Evolutionary conservation across 2,797 vertebrate genomes (phyloP), one percentile per base, ranked within the genome.

Genomic region (Chaenodraco wilsoni): DNA sequence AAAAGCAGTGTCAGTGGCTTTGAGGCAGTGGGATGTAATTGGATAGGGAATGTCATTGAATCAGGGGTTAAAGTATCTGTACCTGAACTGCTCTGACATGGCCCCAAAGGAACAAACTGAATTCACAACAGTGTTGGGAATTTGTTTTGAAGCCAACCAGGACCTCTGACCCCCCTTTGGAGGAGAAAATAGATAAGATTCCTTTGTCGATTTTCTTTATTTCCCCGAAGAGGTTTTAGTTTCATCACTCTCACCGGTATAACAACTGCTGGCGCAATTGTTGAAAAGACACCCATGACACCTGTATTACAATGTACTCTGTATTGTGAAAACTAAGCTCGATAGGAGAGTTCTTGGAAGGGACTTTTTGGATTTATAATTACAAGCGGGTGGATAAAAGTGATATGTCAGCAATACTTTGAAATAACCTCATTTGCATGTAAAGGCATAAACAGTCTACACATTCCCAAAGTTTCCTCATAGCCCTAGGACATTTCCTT

Each of bases 141-240:
- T 56, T 63, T 56, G 44, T 49, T 56, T 46, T 31, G 16, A 41
- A 48, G 43, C 17, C 12, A 14, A 9, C 51, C 5, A 0, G 5
- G 27, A 68, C 58, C 50, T 56, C 7, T 61, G 50, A 68, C 50
- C 21, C 56, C 65, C 57, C 58, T 62, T 17, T 67, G 43, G 51
- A 62, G 33, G 14, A 5, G 19, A 54, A 54, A n/a, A 66, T 7
- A 45, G 50, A 40, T 33, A 46, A 41, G 11, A 41, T 37, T 3
- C 4, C 37, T 65, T 52, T 65, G 46, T 52, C 14, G 8, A 6
- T 27, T 27, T 57, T 31, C 52, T 72, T 50, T 57, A 49, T 65
- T 65, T 65, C 14, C 12, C 57, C 8, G 3, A 15, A 27, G 31
- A 64, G 56, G 31, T 12, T 16, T 46, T 33, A 41, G 14, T 46